Base-by-base conservation (phyloP, 2,888 invertebrate species). In the Abrostola tripartita region DNA sequence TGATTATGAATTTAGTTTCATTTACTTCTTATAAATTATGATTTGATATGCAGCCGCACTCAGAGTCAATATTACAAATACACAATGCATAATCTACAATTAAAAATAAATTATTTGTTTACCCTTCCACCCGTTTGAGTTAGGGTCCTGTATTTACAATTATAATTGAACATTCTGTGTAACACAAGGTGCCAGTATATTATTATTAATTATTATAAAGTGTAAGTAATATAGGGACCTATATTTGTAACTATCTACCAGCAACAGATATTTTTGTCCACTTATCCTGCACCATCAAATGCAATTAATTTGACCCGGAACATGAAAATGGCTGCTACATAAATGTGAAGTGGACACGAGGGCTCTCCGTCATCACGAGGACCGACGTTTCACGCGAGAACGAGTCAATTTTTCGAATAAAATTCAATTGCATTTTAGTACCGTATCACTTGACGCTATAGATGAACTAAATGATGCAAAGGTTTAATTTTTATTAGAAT, bases 361-460 rank as follows among this genome's bases (percentile, higher is more conserved):
- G 61, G 78, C 83, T 75, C 85, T 87, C 84, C 69, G 80, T 84
- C 85, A 83, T 68, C 72, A 75, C 61, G 63, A 87, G 82, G 61
- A 71, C 50, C 63, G 61, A 49, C 71, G 69, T 44, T 68, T 70
- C 71, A 73, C 64, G 47, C 44, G 65, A 65, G 58, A 52, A 59
- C 54, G 55, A 40, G 11, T 65, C 53, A 71, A 67, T 71, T 77
- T 75, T 69, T 66, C 40, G 52, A 68, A 69, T 75, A 62, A 71
- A 78, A 71, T 67, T 65, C 49, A 12, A 54, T 72, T 72, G 55
- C 52, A 9, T 58, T 53, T 35, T 47, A 40, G 36, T 52, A 36
- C 11, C n/a, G 38, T 66, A 42, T 49, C 51, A 58, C 44, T 53
- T 52, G 47, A 38, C 36, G 50, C 52, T 40, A 37, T n/a, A 40